Base-by-base conservation (phyloP, 2,888 invertebrate genomes). In the Volucella zonaria region DNA sequence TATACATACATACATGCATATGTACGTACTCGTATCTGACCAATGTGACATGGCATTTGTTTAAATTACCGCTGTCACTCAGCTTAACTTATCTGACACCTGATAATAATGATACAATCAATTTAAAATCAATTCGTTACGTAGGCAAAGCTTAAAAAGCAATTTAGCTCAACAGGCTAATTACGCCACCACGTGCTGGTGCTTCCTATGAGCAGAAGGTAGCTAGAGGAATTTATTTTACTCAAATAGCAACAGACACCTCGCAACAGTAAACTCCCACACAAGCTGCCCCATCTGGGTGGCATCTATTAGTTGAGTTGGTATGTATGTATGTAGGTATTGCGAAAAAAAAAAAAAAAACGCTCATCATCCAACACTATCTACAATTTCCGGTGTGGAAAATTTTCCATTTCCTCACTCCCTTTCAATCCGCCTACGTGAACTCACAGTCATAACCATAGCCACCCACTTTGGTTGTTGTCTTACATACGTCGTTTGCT, bases 381-480 rank as follows among this genome's bases (percentile, higher is more conserved):
- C 77, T 71, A 47, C 38, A 66, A 14, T 71, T 70, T 66, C 64
- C 51, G 31, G 31, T 47, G 45, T 42, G 43, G 82, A 59, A 79
- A 79, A 75, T 59, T 83, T 74, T 79, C 79, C 54, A 75, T 75
- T 83, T 79, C 66, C 75, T 40, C 42, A 42, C 54, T 52, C 49
- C 52, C 40, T 51, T 58, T 67, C 56, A 23, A 14, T 10, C 51
- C 23, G 42, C 62, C 73, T 61, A 82, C 67, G 45, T 52, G 3
- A 61, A 61, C 56, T 43, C 68, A 64, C 6, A 31, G 31, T 31
- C 31, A 6, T 31, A 31, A 31, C 31, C 31, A 31, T 6, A 31
- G 31, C 75, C 82, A 78, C 78, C 62, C 68, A 79, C 74, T 66
- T 62, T 6, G 61, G 15, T 23, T 59, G 6, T 31, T 4, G 15